Conservation (phyloP, 2,113 vertebrate species). For the Neotoma lepida region DNA sequence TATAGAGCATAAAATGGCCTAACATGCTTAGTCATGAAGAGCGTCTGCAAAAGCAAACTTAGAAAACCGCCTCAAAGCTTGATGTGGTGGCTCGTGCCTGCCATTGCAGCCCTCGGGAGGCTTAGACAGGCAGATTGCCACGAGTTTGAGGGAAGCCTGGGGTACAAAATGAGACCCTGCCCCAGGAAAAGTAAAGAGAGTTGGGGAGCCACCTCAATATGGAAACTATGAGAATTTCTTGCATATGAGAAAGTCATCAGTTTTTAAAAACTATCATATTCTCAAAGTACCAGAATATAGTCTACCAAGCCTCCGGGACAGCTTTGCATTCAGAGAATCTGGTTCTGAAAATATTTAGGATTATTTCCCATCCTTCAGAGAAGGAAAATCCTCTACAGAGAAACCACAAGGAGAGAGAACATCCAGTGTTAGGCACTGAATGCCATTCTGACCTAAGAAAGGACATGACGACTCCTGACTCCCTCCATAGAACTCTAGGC, state of each 20-base stretch:
- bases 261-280: conserved; percentile 41
- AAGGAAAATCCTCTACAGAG: not conserved
- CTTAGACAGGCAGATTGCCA: not conserved
- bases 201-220: not conserved
- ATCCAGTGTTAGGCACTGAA: not conserved
- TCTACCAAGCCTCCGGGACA: not conserved
- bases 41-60: conserved; percentile 41
- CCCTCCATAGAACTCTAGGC: not conserved
- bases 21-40: conserved; percentile 5
- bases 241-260: not conserved
- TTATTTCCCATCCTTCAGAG: not conserved
- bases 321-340: conserved; percentile 12
- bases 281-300: conserved; percentile 46
- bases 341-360: conserved; percentile 1
- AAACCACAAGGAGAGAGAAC: conserved; percentile 17
- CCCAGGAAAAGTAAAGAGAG: not conserved
- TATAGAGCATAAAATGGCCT: conserved; percentile 21
- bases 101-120: not conserved
- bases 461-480: not conserved
- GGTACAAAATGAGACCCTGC: not conserved
- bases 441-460: not conserved
- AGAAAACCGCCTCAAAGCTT: not conserved
- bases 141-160: not conserved
- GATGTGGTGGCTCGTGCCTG: not conserved
- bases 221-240: conserved; percentile 10